Conservation (phyloP, 2,797 vertebrate genomes). For the Perdix hodgsoniae region DNA sequence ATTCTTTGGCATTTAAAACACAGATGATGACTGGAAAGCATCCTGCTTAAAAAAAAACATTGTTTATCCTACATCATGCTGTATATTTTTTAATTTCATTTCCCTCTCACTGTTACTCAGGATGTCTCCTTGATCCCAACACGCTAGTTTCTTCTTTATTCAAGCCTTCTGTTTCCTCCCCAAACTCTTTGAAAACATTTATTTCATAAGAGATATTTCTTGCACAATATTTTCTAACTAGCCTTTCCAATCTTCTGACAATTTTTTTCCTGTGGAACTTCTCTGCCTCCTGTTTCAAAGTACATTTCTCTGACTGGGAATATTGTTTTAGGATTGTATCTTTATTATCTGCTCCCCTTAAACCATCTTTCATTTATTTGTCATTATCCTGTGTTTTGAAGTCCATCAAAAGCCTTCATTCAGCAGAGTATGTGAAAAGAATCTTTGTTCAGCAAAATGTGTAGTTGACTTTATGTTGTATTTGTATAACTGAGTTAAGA, state of each 20-base stretch:
- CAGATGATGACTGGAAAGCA: background rate
- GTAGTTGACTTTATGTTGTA: background rate
- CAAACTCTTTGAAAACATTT: background rate
- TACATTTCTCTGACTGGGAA: background rate
- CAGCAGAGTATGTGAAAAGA: background rate
- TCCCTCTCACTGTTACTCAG: background rate
- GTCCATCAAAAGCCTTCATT: conserved; percentile 20
- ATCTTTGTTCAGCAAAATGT: conserved; percentile 25
- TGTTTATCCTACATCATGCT: background rate
- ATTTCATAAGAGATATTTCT: background rate
- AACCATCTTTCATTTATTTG: background rate
- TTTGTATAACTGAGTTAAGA: background rate
- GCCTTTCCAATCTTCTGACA: background rate
- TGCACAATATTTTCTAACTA: background rate
- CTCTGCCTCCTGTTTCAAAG: background rate
- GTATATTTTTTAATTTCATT: background rate
- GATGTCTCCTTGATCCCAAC: no score
- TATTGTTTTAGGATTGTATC: background rate
- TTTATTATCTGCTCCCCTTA: background rate
- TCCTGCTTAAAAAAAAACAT: background rate
- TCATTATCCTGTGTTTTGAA: conserved; percentile 32
- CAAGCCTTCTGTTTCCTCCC: background rate
- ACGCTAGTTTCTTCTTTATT: background rate
- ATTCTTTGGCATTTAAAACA: background rate
- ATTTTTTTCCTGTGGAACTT: background rate